A percentile compares a stretch with the other conserved stretches of the same genome.
phyloP scores from a whole-genome alignment of 1,140 invertebrate species.

The Hypothenemus hampei region DNA sequence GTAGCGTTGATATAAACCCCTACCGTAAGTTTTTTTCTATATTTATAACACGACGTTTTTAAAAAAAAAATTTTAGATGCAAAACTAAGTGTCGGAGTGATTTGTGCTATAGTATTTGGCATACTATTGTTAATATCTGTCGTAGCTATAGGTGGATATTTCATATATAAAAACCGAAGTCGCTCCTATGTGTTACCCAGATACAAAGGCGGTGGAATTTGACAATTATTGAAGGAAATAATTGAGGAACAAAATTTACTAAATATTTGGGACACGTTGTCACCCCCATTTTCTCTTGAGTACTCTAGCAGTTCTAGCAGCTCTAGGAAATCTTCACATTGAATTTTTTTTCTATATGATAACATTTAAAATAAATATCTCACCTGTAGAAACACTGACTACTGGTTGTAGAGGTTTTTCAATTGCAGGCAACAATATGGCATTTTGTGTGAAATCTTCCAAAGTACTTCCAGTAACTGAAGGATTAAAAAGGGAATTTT shows the following conservation, averaged over 20 bases:
- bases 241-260: constrained; percentile 26
- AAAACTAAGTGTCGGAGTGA: constrained; percentile 45
- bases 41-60: not conserved
- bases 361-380: constrained; percentile 1
- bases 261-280: constrained; percentile 15
- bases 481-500: constrained; percentile 39
- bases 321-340: constrained; percentile 32
- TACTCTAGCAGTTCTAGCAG: constrained; percentile 37
- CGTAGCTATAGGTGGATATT: constrained; percentile 39
- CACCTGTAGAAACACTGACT: constrained; percentile 29
- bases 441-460: constrained; percentile 42
- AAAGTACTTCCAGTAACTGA: constrained; percentile 39
- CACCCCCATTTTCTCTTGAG: not conserved
- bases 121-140: constrained; percentile 46
- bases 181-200: constrained; percentile 44
- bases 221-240: constrained; percentile 28
- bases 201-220: constrained; percentile 37
- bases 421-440: constrained; percentile 37
- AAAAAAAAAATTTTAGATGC: constrained; percentile 19
- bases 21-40: constrained; percentile 41
- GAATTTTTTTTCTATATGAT: not conserved
- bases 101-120: constrained; percentile 48
- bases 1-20: constrained; percentile 45
- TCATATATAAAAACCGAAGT: constrained; percentile 33
- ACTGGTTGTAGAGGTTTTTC: constrained; percentile 30